phyloP scores from a whole-genome alignment of 2,113 vertebrate genomes.

The Sylvietta virens region DNA sequence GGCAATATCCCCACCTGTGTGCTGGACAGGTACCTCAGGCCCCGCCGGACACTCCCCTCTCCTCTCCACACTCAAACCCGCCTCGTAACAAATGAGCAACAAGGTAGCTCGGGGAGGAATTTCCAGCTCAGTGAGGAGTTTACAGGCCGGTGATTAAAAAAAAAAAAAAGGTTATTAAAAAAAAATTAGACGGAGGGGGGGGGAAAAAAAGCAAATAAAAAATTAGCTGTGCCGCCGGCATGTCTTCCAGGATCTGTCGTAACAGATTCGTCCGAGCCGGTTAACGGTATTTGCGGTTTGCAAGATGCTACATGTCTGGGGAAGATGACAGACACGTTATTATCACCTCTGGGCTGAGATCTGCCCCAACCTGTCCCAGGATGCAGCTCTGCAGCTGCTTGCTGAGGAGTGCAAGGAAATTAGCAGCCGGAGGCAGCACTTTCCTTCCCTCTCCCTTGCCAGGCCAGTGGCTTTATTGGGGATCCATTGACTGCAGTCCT shows the following conservation, averaged over 20 bases:
- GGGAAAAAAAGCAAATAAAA: neutral
- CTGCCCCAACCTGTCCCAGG: slow-evolving; percentile 84
- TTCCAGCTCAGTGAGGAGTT: slow-evolving; percentile 17
- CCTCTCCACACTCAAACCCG: neutral
- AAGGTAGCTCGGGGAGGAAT: neutral
- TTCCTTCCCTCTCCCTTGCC: slow-evolving; percentile 26
- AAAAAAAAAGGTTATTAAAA: slow-evolving; percentile 51
- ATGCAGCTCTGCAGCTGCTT: slow-evolving; percentile 73
- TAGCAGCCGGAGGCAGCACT: slow-evolving; percentile 65
- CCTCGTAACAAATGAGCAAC: neutral
- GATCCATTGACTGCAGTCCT: slow-evolving; percentile 62
- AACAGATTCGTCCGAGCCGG: slow-evolving; percentile 83
- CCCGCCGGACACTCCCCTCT: neutral
- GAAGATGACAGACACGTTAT: slow-evolving; percentile 92
- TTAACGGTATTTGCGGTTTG: slow-evolving; percentile 87
- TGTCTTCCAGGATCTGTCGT: slow-evolving; percentile 72
- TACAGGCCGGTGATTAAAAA: neutral
- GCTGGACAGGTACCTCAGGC: neutral
- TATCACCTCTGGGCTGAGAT: slow-evolving; percentile 83
- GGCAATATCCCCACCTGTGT: neutral
- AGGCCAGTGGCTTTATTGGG: slow-evolving; percentile 56
- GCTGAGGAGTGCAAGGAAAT: slow-evolving; percentile 66
- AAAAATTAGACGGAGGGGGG: neutral
- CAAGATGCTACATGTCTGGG: slow-evolving; percentile 84
- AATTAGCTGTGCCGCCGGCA: neutral